Conservation (phyloP, 2,888 invertebrate species). For the Sipha maydis region DNA sequence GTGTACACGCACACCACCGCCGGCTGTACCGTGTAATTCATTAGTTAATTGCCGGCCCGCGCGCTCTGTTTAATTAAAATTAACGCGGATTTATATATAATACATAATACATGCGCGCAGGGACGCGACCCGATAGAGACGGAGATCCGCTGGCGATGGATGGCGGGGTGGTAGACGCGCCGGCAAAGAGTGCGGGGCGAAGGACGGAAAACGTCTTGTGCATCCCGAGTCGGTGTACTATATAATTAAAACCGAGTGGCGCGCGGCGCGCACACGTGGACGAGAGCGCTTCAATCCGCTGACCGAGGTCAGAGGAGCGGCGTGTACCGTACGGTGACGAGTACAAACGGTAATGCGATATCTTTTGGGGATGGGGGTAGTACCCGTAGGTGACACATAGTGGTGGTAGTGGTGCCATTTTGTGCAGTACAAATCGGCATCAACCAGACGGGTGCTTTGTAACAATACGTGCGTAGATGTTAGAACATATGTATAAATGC, state of each 20-base stretch:
- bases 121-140: not conserved
- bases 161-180: not conserved
- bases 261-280: not conserved
- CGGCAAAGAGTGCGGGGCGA: not conserved
- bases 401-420: not conserved
- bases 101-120: not conserved
- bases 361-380: no score
- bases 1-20: not conserved
- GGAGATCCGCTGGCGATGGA: not conserved
- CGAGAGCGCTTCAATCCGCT: slow-evolving; percentile 14
- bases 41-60: slow-evolving; percentile 57
- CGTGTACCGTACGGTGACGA: not conserved
- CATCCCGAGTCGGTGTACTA: not conserved
- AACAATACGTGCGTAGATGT: no score
- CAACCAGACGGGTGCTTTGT: not conserved
- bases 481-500: no score
- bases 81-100: slow-evolving; percentile 17
- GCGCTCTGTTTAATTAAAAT: slow-evolving; percentile 56
- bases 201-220: slow-evolving; percentile 8
- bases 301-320: not conserved
- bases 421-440: slow-evolving; percentile 8
- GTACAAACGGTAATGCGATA: no score
- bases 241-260: slow-evolving; percentile 54
- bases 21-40: slow-evolving; percentile 35
- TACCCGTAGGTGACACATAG: not conserved